These are phyloP conservation scores for Anguilla obscura DNA, from an alignment of 2,797 vertebrate genomes.

Conservation along the genomic window DNA sequence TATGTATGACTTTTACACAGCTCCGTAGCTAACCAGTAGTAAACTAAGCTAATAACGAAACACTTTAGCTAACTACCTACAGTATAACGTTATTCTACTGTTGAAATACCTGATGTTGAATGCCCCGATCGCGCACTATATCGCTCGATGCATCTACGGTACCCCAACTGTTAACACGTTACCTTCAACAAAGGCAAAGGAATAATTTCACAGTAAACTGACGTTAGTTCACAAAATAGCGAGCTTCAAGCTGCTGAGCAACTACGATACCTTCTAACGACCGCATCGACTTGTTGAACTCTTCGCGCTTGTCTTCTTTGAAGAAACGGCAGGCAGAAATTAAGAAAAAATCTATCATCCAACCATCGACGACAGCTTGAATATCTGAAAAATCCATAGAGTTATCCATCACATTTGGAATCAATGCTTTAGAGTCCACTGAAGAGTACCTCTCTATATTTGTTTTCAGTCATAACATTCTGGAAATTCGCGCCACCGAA, in stretches of 20 bases:
- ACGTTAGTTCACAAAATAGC: not conserved
- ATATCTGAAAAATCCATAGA: conserved; percentile 39
- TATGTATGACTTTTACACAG: too few relatives aligned
- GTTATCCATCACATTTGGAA: not conserved
- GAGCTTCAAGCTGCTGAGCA: not conserved
- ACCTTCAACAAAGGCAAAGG: not conserved
- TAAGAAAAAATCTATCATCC: conserved; percentile 72
- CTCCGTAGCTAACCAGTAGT: too few relatives aligned
- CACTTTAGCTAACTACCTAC: too few relatives aligned
- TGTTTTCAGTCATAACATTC: not conserved
- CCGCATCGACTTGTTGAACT: conserved; percentile 56
- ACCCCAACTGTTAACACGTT: not conserved
- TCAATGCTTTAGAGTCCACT: rapidly evolving
- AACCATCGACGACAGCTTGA: conserved; percentile 47
- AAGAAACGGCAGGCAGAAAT: conserved; percentile 62
- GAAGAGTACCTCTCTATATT: conserved; percentile 38
- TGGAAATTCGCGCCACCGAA: not conserved
- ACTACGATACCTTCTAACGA: conserved; percentile 57
- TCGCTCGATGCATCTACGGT: not conserved
- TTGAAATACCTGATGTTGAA: too few relatives aligned
- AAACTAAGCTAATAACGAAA: too few relatives aligned
- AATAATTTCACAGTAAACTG: not conserved
- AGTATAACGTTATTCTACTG: too few relatives aligned
- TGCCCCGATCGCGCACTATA: too few relatives aligned
- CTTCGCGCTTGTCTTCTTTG: conserved; percentile 49